Evolutionary conservation across 2,888 invertebrate species (phyloP).

Genomic region (Ametastegia equiseti): DNA sequence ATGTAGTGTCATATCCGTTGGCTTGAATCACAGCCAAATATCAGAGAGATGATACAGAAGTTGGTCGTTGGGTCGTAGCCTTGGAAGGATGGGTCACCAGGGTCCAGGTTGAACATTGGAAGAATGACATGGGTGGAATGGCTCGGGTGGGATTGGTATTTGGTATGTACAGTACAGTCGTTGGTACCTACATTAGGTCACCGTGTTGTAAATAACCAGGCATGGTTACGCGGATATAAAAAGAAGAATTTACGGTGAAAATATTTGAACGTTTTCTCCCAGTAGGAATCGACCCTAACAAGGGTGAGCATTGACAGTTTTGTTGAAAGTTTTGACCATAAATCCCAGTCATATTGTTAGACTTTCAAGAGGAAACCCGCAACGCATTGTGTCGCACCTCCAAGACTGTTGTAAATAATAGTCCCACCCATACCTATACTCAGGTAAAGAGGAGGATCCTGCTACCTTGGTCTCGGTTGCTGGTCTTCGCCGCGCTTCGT

Average conservation of each 20-base stretch:
- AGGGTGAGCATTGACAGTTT: constrained; percentile 71
- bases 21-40: background rate
- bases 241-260: constrained; percentile 70
- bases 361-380: constrained; percentile 75
- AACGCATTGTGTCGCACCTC: constrained; percentile 74
- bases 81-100: background rate
- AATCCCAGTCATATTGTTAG: constrained; percentile 72
- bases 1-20: too few species aligned
- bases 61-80: constrained; percentile 14
- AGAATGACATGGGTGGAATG: background rate
- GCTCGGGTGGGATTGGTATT: background rate
- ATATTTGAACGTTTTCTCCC: constrained; percentile 70
- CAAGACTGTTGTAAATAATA: constrained; percentile 73
- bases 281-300: constrained; percentile 53
- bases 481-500: constrained; percentile 44
- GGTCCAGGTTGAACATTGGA: background rate
- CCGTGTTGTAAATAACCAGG: constrained; percentile 44
- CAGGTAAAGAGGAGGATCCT: constrained; percentile 39
- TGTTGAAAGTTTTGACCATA: constrained; percentile 75
- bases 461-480: constrained; percentile 37
- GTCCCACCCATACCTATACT: constrained; percentile 58
- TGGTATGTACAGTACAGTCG: background rate
- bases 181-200: constrained; percentile 45
- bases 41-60: background rate
- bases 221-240: constrained; percentile 61